Conservation (phyloP, 2,113 vertebrate genomes). For the Galbula dea region DNA sequence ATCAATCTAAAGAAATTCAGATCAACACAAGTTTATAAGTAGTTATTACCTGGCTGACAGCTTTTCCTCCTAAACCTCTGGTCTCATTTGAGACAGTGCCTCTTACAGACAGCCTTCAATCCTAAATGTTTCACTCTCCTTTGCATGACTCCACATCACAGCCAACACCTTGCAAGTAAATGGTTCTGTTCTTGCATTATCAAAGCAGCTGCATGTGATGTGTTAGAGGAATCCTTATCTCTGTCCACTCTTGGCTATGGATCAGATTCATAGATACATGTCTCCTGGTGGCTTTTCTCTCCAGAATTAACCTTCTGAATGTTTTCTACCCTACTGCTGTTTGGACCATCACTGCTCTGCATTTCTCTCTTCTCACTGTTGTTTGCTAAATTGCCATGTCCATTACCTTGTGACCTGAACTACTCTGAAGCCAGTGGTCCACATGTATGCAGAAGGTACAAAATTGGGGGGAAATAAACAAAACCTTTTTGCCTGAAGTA, state of each 20-base stretch:
- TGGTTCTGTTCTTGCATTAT: not conserved
- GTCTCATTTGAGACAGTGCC: not conserved
- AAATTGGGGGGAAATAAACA: not conserved
- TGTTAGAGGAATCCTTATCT: not conserved
- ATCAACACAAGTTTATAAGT: not conserved
- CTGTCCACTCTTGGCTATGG: not conserved
- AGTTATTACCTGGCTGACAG: not conserved
- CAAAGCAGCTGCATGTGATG: not conserved
- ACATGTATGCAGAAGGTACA: not conserved
- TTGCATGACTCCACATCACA: not conserved
- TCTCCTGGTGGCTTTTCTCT: not conserved
- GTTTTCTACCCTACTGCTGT: not conserved
- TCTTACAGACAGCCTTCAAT: not conserved
- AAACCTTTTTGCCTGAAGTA: not conserved
- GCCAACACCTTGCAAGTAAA: not conserved
- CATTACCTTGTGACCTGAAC: not conserved
- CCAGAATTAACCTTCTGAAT: not conserved
- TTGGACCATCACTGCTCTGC: not conserved
- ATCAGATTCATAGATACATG: rapidly evolving
- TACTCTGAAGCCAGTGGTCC: not conserved
- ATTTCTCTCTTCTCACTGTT: not conserved
- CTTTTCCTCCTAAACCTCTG: not conserved
- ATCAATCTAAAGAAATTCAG: not conserved
- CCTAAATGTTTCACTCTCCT: not conserved
- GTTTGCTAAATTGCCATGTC: not conserved